These are phyloP conservation scores for Agriopis marginaria DNA, from an alignment of 2,888 invertebrate genomes.

Conservation along the genomic window DNA sequence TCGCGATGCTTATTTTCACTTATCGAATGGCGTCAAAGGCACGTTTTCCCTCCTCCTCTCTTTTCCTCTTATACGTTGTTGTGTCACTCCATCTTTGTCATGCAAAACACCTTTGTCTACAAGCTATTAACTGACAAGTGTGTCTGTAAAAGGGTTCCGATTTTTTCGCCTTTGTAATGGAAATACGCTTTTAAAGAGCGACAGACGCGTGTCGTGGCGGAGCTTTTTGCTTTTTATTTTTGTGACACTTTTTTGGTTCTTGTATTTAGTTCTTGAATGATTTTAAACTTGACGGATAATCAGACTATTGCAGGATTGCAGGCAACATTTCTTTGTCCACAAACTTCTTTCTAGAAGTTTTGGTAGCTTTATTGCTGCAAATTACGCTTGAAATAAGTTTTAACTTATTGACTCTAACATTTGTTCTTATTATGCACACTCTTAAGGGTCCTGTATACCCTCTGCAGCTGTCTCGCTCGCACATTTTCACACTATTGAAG, in stretches of 20 bases:
- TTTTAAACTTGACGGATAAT: neutral
- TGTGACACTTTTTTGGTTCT: neutral
- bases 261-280: neutral
- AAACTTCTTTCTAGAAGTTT: too few species aligned
- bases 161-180: constrained; percentile 57
- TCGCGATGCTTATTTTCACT: constrained; percentile 57
- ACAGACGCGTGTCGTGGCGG: constrained; percentile 22
- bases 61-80: neutral
- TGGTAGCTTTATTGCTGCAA: too few species aligned
- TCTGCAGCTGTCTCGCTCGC: too few species aligned
- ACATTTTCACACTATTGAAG: too few species aligned
- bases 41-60: constrained; percentile 29
- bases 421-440: too few species aligned
- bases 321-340: too few species aligned
- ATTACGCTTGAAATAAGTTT: too few species aligned
- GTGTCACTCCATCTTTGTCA: constrained; percentile 50
- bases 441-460: too few species aligned
- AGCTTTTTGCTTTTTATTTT: constrained; percentile 7
- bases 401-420: too few species aligned
- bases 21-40: constrained; percentile 50
- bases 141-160: constrained; percentile 54
- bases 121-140: constrained; percentile 58
- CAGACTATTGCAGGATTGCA: too few species aligned
- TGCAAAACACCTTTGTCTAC: constrained; percentile 62
- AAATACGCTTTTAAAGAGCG: constrained; percentile 43